Conservation (phyloP, 2,797 vertebrate genomes). For the Simalia tracyae region DNA sequence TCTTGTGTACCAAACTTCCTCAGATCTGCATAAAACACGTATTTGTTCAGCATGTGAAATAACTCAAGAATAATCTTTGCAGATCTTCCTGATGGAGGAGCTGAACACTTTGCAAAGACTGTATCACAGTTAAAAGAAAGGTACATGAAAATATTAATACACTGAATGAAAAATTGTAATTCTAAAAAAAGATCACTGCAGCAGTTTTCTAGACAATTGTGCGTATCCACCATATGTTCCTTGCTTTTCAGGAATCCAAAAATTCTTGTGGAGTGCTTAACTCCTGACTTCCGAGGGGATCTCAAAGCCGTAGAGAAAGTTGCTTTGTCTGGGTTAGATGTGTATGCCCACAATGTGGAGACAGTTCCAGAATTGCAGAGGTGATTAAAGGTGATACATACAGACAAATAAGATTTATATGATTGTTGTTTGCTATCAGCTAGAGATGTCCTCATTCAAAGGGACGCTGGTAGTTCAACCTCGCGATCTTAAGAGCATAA, state of each 20-base stretch:
- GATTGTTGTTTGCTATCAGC: neutral
- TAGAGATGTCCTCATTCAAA: neutral
- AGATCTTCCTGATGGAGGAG: slow-evolving; percentile 93
- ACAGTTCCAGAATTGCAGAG: slow-evolving; percentile 93
- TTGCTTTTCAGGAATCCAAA: slow-evolving; percentile 77
- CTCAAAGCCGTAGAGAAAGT: slow-evolving; percentile 87
- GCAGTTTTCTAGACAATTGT: neutral
- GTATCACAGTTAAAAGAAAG: slow-evolving; percentile 89
- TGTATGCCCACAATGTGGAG: slow-evolving; percentile 96
- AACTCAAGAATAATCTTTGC: slow-evolving; percentile 49
- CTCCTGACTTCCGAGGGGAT: slow-evolving; percentile 94
- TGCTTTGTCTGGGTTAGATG: slow-evolving; percentile 87
- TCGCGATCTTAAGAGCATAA: neutral
- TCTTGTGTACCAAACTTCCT: too few species aligned
- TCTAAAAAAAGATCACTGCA: neutral
- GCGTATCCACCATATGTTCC: neutral
- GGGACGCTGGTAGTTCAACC: neutral
- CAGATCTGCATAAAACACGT: slow-evolving; percentile 29
- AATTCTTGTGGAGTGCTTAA: slow-evolving; percentile 93
- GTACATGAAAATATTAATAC: slow-evolving; percentile 65
- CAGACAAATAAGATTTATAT: neutral
- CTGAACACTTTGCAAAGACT: slow-evolving; percentile 90
- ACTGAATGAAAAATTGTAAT: neutral
- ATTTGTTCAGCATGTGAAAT: slow-evolving; percentile 16
- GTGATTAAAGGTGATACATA: slow-evolving; percentile 65